Evolutionary conservation across 2,888 invertebrate species (phyloP).

Genomic region (Drosophila neonasuta): DNA sequence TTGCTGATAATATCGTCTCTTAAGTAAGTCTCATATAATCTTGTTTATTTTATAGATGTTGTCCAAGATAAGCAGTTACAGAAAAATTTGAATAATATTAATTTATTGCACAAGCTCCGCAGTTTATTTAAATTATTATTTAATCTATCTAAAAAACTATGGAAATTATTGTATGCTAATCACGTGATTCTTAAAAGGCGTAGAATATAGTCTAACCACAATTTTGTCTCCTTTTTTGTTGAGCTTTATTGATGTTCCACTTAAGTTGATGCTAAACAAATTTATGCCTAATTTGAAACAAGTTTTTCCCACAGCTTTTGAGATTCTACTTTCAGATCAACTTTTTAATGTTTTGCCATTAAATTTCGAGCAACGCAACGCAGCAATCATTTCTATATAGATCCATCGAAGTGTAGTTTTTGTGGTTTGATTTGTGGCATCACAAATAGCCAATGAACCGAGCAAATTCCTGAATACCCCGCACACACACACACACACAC

Average conservation of each 20-base stretch:
- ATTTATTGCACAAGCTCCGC: no score
- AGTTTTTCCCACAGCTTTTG: conserved; percentile 27
- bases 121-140: no score
- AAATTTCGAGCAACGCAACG: conserved; percentile 5
- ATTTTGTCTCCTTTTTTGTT: conserved; percentile 1
- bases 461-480: conserved; percentile 32
- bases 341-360: conserved; percentile 36
- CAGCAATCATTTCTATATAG: conserved; percentile 4
- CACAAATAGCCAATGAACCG: conserved; percentile 26
- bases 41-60: neutral
- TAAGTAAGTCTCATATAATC: neutral
- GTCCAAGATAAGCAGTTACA: neutral
- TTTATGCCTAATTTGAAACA: conserved; percentile 45
- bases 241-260: conserved; percentile 30
- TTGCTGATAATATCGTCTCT: neutral
- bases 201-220: conserved; percentile 11
- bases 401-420: conserved; percentile 4
- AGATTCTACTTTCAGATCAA: conserved; percentile 53
- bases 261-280: conserved; percentile 31
- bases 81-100: neutral
- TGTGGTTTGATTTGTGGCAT: conserved; percentile 2
- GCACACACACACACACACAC: conserved; percentile 4
- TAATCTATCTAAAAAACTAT: neutral
- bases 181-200: conserved; percentile 5
- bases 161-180: neutral